Conservation (phyloP, 2,797 vertebrate genomes). For the Gymnothorax javanicus region DNA sequence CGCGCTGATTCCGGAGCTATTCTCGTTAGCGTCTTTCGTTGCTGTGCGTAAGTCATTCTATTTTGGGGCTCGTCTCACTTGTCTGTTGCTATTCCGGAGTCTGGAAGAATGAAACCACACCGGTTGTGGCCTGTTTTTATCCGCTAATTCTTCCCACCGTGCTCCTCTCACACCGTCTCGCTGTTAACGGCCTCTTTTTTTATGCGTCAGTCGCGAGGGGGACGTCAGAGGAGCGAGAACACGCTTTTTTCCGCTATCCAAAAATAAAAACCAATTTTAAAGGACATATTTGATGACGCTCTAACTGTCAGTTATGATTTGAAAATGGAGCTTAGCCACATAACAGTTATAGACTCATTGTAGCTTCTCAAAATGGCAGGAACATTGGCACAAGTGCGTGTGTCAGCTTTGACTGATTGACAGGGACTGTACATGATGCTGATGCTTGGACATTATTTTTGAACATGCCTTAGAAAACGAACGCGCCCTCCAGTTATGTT, state of each 20-base stretch:
- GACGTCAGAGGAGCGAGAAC: neutral
- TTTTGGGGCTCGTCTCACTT: constrained; percentile 61
- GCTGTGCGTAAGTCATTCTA: constrained; percentile 54
- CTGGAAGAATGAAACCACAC: constrained; percentile 33
- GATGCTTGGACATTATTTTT: too few relatives aligned
- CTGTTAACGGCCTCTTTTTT: neutral
- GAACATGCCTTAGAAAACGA: too few relatives aligned
- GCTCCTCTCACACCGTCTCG: neutral
- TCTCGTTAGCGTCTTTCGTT: constrained; percentile 47
- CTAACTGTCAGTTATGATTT: too few relatives aligned
- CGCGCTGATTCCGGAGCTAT: constrained; percentile 8
- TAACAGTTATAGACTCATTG: too few relatives aligned
- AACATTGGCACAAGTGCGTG: too few relatives aligned
- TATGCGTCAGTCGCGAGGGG: neutral
- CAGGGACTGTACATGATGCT: too few relatives aligned
- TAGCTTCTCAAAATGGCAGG: too few relatives aligned
- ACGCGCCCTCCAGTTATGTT: too few relatives aligned
- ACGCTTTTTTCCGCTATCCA: neutral
- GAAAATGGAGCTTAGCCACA: too few relatives aligned
- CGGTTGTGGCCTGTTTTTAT: constrained; percentile 28
- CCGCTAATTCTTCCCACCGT: constrained; percentile 18
- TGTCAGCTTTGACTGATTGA: too few relatives aligned
- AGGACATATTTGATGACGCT: too few relatives aligned
- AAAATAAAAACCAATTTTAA: too few relatives aligned
- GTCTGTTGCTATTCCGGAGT: constrained; percentile 59